Evolutionary conservation across 2,113 vertebrate genomes (phyloP).

Genomic region (Regulus satrapa): DNA sequence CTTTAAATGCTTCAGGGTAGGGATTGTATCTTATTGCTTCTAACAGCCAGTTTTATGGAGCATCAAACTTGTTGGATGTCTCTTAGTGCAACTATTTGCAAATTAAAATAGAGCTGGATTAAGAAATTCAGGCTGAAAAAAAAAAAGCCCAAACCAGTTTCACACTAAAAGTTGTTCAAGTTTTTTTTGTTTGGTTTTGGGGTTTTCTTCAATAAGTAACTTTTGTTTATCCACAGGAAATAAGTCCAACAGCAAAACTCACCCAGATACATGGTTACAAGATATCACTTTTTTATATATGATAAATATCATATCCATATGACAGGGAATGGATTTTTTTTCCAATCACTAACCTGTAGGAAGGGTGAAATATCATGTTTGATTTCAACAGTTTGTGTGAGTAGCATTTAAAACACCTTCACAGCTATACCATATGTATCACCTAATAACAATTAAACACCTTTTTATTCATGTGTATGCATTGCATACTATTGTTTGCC

Average conservation of each 20-base stretch:
- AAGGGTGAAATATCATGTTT: background rate
- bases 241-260: background rate
- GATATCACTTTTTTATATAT: background rate
- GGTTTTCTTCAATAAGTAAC: background rate
- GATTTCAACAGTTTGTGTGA: background rate
- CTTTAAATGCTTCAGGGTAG: background rate
- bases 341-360: background rate
- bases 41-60: background rate
- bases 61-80: background rate
- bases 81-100: background rate
- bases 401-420: background rate
- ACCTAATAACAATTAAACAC: background rate
- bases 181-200: background rate
- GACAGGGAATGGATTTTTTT: background rate
- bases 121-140: background rate
- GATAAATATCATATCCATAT: too few species aligned
- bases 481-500: background rate
- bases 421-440: background rate
- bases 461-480: background rate
- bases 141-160: background rate
- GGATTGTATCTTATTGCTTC: background rate
- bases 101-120: background rate
- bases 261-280: background rate
- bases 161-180: background rate
- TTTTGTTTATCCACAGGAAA: background rate